Evolutionary conservation across 2,888 invertebrate genomes (phyloP).

Genomic region (Mythimna loreyi): DNA sequence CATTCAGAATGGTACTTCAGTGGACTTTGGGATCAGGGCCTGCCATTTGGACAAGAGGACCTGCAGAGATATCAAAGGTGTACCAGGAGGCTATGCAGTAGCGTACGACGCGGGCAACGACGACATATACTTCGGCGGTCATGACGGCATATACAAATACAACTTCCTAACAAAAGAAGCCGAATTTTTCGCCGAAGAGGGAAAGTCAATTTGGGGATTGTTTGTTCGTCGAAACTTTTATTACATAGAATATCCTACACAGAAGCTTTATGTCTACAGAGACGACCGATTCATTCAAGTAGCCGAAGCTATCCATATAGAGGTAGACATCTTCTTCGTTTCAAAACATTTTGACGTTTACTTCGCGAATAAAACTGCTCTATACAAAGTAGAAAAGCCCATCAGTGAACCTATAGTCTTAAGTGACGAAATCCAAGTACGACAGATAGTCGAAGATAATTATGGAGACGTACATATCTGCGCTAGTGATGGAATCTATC

Average conservation of each 20-base stretch:
- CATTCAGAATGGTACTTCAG: slow-evolving; percentile 70
- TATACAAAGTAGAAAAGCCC: slow-evolving; percentile 79
- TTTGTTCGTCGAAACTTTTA: slow-evolving; percentile 82
- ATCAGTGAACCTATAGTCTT: slow-evolving; percentile 68
- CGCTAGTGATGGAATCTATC: slow-evolving; percentile 77
- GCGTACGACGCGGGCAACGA: slow-evolving; percentile 83
- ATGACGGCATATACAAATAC: slow-evolving; percentile 85
- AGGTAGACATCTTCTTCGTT: slow-evolving; percentile 81
- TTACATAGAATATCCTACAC: slow-evolving; percentile 83
- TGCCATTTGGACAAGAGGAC: slow-evolving; percentile 74
- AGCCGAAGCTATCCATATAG: slow-evolving; percentile 76
- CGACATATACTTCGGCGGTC: slow-evolving; percentile 85
- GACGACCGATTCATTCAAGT: slow-evolving; percentile 77
- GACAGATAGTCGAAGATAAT: slow-evolving; percentile 81
- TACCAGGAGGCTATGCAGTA: slow-evolving; percentile 83
- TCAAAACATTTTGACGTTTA: slow-evolving; percentile 78
- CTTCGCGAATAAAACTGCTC: slow-evolving; percentile 82
- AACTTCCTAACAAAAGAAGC: slow-evolving; percentile 80
- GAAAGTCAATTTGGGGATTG: slow-evolving; percentile 82
- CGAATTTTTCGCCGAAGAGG: slow-evolving; percentile 81
- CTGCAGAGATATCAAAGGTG: slow-evolving; percentile 72
- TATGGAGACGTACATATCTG: slow-evolving; percentile 83
- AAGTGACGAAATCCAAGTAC: slow-evolving; percentile 73
- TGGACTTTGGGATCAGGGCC: slow-evolving; percentile 79
- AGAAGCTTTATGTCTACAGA: slow-evolving; percentile 78